A percentile compares a stretch with the other conserved stretches of the same genome.
Conservation (phyloP, 2,113 vertebrate genomes). For the Tauraco erythrolophus region DNA sequence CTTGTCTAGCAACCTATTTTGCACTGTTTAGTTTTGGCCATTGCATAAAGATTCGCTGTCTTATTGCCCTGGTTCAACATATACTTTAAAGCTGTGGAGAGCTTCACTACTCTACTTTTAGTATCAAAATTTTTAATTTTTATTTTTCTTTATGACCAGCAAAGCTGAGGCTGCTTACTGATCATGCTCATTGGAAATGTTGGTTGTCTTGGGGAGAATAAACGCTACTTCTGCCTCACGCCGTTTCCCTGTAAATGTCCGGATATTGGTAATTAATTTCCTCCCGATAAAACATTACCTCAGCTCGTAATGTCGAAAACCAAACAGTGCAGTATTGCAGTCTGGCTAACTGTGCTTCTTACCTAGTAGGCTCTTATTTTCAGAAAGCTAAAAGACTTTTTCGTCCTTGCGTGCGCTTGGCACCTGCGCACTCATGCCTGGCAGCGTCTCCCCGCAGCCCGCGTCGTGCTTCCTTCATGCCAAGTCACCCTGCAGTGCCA, state of each 20-base stretch:
- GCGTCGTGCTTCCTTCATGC: fast-evolving
- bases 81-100: not conserved
- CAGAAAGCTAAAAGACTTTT: not conserved
- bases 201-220: not conserved
- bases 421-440: fast-evolving
- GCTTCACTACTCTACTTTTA: not conserved
- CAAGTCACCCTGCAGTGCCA: not conserved
- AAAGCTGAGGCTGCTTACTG: not conserved
- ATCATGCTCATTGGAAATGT: not conserved
- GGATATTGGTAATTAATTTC: not conserved
- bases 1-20: not conserved
- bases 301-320: not conserved
- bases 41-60: not conserved
- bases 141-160: not conserved
- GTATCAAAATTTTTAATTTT: not conserved
- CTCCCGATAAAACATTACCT: not conserved
- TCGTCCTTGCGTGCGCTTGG: not conserved
- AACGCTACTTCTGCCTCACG: not conserved
- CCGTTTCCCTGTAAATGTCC: not conserved
- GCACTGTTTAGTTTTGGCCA: not conserved
- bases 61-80: not conserved
- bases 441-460: not conserved
- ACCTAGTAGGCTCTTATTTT: not conserved
- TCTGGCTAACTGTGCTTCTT: not conserved
- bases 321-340: not conserved